Conservation (phyloP, 2,113 vertebrate genomes). For the Synchiropus splendidus region DNA sequence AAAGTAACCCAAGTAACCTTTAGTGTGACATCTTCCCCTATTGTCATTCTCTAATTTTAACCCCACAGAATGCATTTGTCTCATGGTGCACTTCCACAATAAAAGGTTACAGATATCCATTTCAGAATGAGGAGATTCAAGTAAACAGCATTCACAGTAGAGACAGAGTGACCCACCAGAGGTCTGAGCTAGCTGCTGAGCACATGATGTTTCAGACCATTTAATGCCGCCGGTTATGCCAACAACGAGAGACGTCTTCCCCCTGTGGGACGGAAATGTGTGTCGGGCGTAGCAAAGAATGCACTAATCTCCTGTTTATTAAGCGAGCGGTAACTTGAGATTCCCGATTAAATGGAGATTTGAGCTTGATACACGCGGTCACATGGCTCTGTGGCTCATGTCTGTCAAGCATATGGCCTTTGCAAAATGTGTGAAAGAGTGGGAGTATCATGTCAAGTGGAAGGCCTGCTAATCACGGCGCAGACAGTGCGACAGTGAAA, state of each 20-base stretch:
- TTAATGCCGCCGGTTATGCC: conserved; percentile 75
- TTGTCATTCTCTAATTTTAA: conserved; percentile 69
- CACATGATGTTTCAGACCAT: conserved; percentile 58
- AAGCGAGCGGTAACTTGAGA: conserved; percentile 86
- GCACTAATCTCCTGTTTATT: conserved; percentile 92
- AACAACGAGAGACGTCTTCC: conserved; percentile 60
- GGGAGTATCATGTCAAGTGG: conserved; percentile 53
- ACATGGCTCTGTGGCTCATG: conserved; percentile 49
- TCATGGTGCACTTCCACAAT: too few species aligned
- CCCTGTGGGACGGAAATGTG: conserved; percentile 72
- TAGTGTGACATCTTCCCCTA: conserved; percentile 66
- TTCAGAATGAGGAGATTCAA: conserved; percentile 51
- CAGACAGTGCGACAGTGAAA: conserved; percentile 33
- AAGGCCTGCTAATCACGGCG: conserved; percentile 49
- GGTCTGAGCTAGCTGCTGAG: too few species aligned
- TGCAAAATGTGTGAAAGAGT: conserved; percentile 64
- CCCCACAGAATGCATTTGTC: conserved; percentile 33
- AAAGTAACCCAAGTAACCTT: conserved; percentile 74
- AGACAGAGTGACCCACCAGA: conserved; percentile 31
- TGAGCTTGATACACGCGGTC: conserved; percentile 69
- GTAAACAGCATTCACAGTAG: conserved; percentile 47
- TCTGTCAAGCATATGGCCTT: conserved; percentile 62
- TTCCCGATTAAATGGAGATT: conserved; percentile 93
- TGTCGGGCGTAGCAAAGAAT: conserved; percentile 81
- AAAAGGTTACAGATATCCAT: conserved; percentile 59